Evolutionary conservation across 1,140 invertebrate genomes (phyloP).

Genomic region (Atta cephalotes): DNA sequence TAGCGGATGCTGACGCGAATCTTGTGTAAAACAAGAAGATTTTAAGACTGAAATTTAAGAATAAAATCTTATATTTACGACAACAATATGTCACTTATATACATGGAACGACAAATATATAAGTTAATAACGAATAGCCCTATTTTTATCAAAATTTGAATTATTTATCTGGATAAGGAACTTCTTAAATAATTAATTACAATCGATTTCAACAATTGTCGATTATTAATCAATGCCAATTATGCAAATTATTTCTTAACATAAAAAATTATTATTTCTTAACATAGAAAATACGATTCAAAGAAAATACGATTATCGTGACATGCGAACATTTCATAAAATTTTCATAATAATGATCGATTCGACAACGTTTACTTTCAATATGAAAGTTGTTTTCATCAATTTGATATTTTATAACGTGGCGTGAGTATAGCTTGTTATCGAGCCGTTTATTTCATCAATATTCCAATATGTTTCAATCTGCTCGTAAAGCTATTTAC

Average conservation of each 20-base stretch:
- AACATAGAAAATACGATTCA: neutral
- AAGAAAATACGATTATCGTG: neutral
- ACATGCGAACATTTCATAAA: neutral
- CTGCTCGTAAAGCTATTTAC: conserved; percentile 40
- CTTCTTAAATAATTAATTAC: neutral
- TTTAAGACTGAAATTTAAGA: conserved; percentile 1
- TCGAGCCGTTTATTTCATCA: conserved; percentile 51
- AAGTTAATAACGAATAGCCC: neutral
- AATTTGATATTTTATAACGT: conserved; percentile 40
- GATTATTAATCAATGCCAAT: neutral
- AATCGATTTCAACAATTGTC: neutral
- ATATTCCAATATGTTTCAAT: conserved; percentile 45
- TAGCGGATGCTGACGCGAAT: conserved; percentile 39
- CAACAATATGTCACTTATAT: neutral
- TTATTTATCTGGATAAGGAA: neutral
- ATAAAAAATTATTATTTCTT: neutral
- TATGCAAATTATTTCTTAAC: neutral
- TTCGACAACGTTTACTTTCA: conserved; percentile 36
- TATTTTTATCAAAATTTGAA: neutral
- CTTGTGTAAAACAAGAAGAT: conserved; percentile 23
- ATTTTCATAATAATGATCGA: conserved; percentile 14
- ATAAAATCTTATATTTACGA: conserved; percentile 9
- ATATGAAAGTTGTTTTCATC: conserved; percentile 37
- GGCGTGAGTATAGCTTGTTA: conserved; percentile 25
- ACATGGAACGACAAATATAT: neutral